Evolutionary conservation across 2,113 vertebrate species (phyloP), one percentile per base, ranked within the genome.

Genomic region (Tinamus guttatus): DNA sequence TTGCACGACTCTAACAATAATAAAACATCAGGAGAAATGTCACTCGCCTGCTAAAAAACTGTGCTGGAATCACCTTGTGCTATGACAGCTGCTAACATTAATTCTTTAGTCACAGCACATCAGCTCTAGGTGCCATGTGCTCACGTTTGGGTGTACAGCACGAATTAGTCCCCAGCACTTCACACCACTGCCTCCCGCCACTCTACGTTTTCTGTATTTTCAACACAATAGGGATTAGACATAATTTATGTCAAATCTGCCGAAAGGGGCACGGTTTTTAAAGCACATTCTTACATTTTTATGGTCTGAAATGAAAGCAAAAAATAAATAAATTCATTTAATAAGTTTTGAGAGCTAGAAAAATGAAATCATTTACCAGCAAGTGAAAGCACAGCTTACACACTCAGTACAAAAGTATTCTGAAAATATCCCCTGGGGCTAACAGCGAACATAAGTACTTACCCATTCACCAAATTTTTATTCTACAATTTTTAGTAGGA

Each of bases 21-120:
- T 95, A 96, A 96, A 97, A 97, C 59, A 92, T 83, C 59, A 94
- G 90, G 93, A 88, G 87, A 95, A 95, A 93, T 97, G 97, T 96
- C 90, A 95, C 91, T 87, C 81, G 82, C 90, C 93, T 95, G 79
- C 54, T 92, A 86, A 96, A 90, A 96, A 95, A 94, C 38, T 6
- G 92, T 96, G 49, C 90, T 97, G 90, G 94, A 94, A 96, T 90
- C 60, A 82, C 90, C 87, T 65, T 71, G 70, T 19, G 93, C 93
- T 95, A 92, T 70, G 81, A 95, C 64, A 97, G 89, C 89, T 95
- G 93, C 89, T 91, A 97, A 93, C 95, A 90, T 51, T 82, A 94
- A 87, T 69, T 85, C 94, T 68, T 81, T 90, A 96, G 96, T 96
- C 93, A 95, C 45, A 81, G 82, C 58, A 17, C 52, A 54, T 63